Conservation (phyloP, 2,797 vertebrate genomes). For the Poeciliopsis turneri region DNA sequence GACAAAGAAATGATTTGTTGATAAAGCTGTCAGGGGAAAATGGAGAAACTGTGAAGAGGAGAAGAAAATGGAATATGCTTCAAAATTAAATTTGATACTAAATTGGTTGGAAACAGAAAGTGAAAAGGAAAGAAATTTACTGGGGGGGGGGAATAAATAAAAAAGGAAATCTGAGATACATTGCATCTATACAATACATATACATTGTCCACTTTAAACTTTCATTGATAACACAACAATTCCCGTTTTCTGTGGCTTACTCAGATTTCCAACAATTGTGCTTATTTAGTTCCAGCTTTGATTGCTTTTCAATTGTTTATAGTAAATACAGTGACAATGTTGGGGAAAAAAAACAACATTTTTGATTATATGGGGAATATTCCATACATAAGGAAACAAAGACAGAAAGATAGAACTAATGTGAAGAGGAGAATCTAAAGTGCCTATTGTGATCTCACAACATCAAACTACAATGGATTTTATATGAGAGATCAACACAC, state of each 20-base stretch:
- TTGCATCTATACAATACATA: too few relatives aligned
- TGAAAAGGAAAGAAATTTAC: slow-evolving; percentile 21
- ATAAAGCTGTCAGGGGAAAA: slow-evolving; percentile 1
- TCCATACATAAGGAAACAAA: too few relatives aligned
- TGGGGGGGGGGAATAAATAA: neutral
- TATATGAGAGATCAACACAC: too few relatives aligned
- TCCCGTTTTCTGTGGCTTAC: neutral
- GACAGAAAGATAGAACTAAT: too few relatives aligned
- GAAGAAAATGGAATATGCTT: slow-evolving; percentile 30
- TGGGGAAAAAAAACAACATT: neutral
- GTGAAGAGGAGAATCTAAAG: too few relatives aligned
- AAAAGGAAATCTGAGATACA: slow-evolving; percentile 13
- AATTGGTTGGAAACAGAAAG: slow-evolving; percentile 28
- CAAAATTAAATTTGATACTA: slow-evolving; percentile 32
- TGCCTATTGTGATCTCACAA: too few relatives aligned
- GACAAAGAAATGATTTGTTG: slow-evolving; percentile 11
- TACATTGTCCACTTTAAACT: slow-evolving; percentile 12
- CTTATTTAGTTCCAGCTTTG: slow-evolving; percentile 15
- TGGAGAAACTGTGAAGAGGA: slow-evolving; percentile 23
- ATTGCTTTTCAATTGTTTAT: slow-evolving; percentile 2
- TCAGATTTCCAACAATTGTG: slow-evolving; percentile 4
- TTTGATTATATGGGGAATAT: too few relatives aligned
- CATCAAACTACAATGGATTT: too few relatives aligned
- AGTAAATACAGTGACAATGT: neutral
- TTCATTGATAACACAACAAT: neutral